These are phyloP conservation scores for Trematomus loennbergii DNA, from an alignment of 2,113 vertebrate species.

Conservation along the genomic window DNA sequence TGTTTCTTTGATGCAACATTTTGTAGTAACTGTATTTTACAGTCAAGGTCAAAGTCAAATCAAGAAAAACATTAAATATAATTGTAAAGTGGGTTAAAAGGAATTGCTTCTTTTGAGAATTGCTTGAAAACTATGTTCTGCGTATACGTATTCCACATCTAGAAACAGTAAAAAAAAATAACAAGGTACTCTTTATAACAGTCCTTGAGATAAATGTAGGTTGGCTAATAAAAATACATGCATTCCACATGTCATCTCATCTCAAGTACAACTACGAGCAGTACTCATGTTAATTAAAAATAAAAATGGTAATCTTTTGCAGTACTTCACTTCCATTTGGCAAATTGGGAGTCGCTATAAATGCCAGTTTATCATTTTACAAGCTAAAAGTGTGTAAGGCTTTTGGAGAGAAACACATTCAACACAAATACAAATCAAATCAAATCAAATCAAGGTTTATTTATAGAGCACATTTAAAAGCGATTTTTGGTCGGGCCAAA, in stretches of 20 bases:
- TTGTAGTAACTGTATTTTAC: slow-evolving; percentile 5
- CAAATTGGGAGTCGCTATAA: slow-evolving; percentile 23
- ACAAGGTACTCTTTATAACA: neutral
- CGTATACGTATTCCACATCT: neutral
- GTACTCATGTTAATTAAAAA: slow-evolving; percentile 25
- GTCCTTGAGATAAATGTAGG: slow-evolving; percentile 16
- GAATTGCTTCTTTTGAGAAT: neutral
- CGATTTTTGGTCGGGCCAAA: too few relatives aligned
- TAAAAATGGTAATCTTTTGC: slow-evolving; percentile 12
- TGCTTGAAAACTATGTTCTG: neutral
- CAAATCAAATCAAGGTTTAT: too few relatives aligned
- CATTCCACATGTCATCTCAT: slow-evolving; percentile 17
- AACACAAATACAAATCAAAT: neutral
- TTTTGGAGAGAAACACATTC: neutral
- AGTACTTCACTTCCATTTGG: slow-evolving; percentile 47
- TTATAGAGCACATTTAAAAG: too few relatives aligned
- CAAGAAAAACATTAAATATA: neutral
- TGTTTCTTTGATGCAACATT: neutral
- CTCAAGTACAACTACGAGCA: slow-evolving; percentile 4
- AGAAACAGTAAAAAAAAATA: slow-evolving; percentile 2
- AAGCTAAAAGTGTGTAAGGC: slow-evolving; percentile 9
- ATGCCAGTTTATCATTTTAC: slow-evolving; percentile 44
- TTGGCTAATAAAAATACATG: neutral
- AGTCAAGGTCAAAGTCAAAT: slow-evolving; percentile 37
- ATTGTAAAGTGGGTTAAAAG: neutral